A percentile compares a stretch with the other conserved stretches of the same genome.
These are phyloP conservation scores for Ditylenchus weischeri DNA, from an alignment of 2,888 invertebrate species.

Conservation along the genomic window DNA sequence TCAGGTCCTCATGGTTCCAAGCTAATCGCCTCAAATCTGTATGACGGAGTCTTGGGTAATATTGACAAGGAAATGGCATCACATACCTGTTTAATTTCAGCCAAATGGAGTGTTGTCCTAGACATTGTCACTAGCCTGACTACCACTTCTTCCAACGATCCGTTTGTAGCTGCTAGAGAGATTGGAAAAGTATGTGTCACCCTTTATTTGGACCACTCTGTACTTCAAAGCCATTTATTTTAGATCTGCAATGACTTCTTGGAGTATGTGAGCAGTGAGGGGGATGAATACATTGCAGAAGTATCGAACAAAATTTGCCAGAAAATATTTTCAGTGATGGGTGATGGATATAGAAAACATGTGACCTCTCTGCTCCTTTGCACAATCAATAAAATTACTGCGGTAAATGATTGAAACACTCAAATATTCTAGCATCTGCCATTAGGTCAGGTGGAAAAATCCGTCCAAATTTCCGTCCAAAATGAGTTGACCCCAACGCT, in stretches of 20 bases:
- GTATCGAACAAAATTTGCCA: constrained; percentile 19
- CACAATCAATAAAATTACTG: constrained; percentile 31
- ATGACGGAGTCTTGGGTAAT: constrained; percentile 28
- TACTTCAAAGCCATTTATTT: constrained; percentile 1
- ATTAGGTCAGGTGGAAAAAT: too few species aligned
- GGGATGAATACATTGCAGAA: constrained; percentile 26
- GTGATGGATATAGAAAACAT: constrained; percentile 38
- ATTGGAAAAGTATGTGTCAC: constrained; percentile 27
- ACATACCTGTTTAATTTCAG: background rate
- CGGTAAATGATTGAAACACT: constrained; percentile 13
- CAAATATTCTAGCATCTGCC: too few species aligned
- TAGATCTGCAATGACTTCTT: constrained; percentile 31
- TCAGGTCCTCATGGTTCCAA: constrained; percentile 33
- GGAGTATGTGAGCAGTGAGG: constrained; percentile 30
- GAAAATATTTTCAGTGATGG: constrained; percentile 27
- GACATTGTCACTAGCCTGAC: constrained; percentile 27
- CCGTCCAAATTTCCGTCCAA: too few species aligned
- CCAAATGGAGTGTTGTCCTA: constrained; percentile 31
- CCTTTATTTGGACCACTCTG: background rate
- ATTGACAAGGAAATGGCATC: too few species aligned
- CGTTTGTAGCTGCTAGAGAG: constrained; percentile 32
- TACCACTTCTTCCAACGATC: constrained; percentile 21
- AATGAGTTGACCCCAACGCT: too few species aligned
- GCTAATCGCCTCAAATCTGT: constrained; percentile 32
- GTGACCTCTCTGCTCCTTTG: constrained; percentile 33